Base-by-base conservation (phyloP, 2,113 vertebrate species). In the Gasterosteus nipponicus region DNA sequence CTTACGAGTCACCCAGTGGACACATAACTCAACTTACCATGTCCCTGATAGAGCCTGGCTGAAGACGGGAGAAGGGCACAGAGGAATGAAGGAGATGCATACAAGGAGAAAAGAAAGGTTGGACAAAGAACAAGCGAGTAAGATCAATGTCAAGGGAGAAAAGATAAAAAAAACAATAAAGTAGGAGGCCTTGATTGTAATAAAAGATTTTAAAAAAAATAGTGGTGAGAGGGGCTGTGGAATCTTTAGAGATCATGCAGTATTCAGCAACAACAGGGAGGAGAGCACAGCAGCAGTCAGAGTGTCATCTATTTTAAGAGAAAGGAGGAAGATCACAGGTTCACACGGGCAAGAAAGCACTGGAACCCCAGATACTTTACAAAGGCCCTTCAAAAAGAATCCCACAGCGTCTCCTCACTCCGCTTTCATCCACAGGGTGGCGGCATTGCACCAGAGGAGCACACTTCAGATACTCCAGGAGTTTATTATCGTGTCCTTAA, bases 1-100 rank as follows among this genome's bases (percentile, higher is more conserved):
- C 61, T 65, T 47, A 56, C 11, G 68, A 78, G 67, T 64, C 88
- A 86, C 84, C 75, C 85, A 77, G 79, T 80, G 86, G 62, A 87
- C 75, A 81, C 79, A 68, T 35, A 69, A 57, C 78, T 83, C 47
- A 71, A 98, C 98, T 99, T 98, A 99, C 98, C 98, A 99, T 94
- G 93, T 99, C 97, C 96, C 98, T 99, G 96, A 99, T 91, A 97
- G 94, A 97, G 96, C 98, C 96, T 96, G 97, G 97, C 98, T 99
- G 97, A 81, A 94, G 95, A 92, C 92, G 94, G 86, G 84, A 91
- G 81, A 61, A 81, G 77, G 82, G 84, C 73, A 86, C 86, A 87
- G 92, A 89, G 89, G 87, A 84, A 89, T 82, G 58, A 74, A 86
- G 61, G 49, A 81, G 79, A 89, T 90, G 82, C 68, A 89, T 51